Percentiles rank a stretch among this genome's conserved stretches.
phyloP scores from a whole-genome alignment of 2,113 vertebrate species.

The Embiotoca jacksoni region DNA sequence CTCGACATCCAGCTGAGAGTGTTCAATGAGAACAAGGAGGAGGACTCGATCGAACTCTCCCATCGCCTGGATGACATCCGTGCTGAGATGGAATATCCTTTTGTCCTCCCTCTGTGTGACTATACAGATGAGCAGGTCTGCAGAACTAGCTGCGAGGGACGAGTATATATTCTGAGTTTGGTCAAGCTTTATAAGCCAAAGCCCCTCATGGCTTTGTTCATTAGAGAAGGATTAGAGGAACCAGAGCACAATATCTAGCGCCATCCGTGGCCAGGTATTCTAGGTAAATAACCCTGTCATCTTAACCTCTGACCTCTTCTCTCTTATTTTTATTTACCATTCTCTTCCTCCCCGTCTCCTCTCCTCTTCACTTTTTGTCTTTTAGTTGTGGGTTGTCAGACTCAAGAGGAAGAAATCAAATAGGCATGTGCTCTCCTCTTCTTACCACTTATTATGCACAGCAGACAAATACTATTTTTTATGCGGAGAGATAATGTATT shows the following conservation, averaged over 20 bases:
- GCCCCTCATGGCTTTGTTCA: slow-evolving; percentile 65
- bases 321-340: slow-evolving; percentile 42
- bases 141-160: slow-evolving; percentile 20
- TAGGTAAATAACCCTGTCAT: slow-evolving; percentile 62
- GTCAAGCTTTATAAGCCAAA: slow-evolving; percentile 61
- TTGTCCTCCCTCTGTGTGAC: slow-evolving; percentile 61
- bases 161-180: slow-evolving; percentile 58
- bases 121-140: slow-evolving; percentile 51
- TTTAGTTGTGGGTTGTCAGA: slow-evolving; percentile 12
- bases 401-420: slow-evolving; percentile 13
- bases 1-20: slow-evolving; percentile 98
- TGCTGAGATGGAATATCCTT: slow-evolving; percentile 99
- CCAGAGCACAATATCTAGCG: slow-evolving; percentile 64
- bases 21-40: slow-evolving; percentile 99
- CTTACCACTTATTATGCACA: slow-evolving; percentile 27
- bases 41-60: slow-evolving; percentile 95
- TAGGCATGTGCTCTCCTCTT: not conserved
- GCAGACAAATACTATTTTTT: slow-evolving; percentile 22
- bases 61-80: slow-evolving; percentile 96
- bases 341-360: not conserved
- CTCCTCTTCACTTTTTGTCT: slow-evolving; percentile 12
- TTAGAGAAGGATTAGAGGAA: slow-evolving; percentile 80
- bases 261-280: slow-evolving; percentile 60
- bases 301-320: slow-evolving; percentile 38
- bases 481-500: not conserved